Base-by-base conservation (phyloP, 2,113 vertebrate genomes). In the Psittacula cyanocephala region DNA sequence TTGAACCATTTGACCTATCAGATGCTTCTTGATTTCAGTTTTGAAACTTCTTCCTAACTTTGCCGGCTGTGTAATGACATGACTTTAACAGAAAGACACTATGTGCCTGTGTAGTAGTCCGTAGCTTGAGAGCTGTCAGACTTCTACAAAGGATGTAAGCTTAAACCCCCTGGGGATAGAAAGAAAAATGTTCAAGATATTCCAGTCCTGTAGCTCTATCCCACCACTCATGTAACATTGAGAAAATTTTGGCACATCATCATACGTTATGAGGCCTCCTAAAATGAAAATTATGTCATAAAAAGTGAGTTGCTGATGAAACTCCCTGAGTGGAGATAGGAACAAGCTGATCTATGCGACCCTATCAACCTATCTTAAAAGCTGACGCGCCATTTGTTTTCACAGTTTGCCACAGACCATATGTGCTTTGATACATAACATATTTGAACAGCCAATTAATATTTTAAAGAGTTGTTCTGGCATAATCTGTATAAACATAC, bases 391-490 rank as follows among this genome's bases (percentile, higher is more conserved):
- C 77, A 92, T 92, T 96, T 91, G 79, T 65, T 91, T 94, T 92
- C 57, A 81, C 69, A 81, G 91, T 94, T 86, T 93, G 84, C 86
- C 77, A 91, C n/a, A 91, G 65, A 96, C 86, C 95, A 97, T 95
- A 88, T 93, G 93, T 96, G 82, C 72, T 93, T 92, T 95, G 92
- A 95, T 91, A 89, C 67, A 81, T 24, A 93, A 90, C 50, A 85
- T 67, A 52, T 81, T 95, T 85, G 49, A 92, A 81, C 44, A 89
- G 33, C 67, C 93, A 95, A 95, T 96, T 95, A 95, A 93, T 96
- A 96, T 96, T 97, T 96, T 41, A 90, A 94, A 82, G 28, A 84
- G 83, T 88, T 74, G 53, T 85, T 93, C 59, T 91, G 77, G 74
- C 44, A 69, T 81, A 81, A 82, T 85, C n/a, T 69, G n/a, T 87